These are phyloP conservation scores for Diadromus collaris DNA, from an alignment of 2,888 invertebrate species.

Conservation along the genomic window DNA sequence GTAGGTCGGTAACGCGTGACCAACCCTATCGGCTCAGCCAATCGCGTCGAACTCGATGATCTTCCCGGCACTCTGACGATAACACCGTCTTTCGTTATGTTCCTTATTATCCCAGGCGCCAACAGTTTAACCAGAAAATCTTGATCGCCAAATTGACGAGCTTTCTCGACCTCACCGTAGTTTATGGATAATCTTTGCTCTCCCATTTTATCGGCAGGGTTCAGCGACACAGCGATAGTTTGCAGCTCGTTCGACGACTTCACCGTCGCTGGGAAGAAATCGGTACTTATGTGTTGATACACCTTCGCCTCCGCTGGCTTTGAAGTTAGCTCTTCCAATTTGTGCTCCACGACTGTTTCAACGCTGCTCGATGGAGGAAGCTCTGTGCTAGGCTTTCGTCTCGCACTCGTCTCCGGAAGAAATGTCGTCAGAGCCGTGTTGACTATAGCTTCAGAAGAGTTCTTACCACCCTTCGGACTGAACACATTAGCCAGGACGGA, in stretches of 20 bases:
- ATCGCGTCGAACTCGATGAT: background rate
- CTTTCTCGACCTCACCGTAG: conserved; percentile 31
- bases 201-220: conserved; percentile 12
- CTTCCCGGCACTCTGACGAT: conserved; percentile 50
- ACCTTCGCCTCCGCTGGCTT: background rate
- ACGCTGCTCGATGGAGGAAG: background rate
- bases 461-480: conserved; percentile 5
- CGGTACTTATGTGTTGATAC: background rate
- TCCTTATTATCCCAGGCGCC: conserved; percentile 53
- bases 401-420: conserved; percentile 10
- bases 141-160: conserved; percentile 46
- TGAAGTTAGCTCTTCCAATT: background rate
- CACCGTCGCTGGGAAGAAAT: background rate
- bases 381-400: background rate
- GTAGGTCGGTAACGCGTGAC: background rate
- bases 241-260: conserved; percentile 8
- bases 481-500: background rate
- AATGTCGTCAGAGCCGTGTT: background rate
- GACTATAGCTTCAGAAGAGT: background rate
- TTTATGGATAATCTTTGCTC: conserved; percentile 42
- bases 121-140: conserved; percentile 58
- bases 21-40: background rate
- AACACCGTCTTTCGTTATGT: conserved; percentile 56
- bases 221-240: conserved; percentile 15
- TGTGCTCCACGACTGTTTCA: background rate